Conservation (phyloP, 2,113 vertebrate species). For the Myrmecobius fasciatus region DNA sequence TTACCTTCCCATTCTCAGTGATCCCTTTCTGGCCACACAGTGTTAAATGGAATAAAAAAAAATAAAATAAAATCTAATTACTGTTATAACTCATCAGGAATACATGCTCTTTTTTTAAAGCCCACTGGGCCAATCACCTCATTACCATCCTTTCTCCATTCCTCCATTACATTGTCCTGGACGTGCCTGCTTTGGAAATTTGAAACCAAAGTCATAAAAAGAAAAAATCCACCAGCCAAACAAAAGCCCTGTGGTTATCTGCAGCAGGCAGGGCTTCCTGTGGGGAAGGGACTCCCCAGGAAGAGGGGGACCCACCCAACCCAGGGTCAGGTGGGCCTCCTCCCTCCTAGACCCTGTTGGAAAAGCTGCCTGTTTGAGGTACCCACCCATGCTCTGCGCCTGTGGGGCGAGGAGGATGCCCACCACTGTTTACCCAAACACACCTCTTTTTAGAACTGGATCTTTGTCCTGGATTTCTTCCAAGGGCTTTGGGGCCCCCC, state of each 20-base stretch:
- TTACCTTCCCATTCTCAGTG: background rate
- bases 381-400: background rate
- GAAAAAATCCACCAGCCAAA: constrained; percentile 45
- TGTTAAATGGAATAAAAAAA: background rate
- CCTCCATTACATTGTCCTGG: background rate
- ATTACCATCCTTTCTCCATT: constrained; percentile 17
- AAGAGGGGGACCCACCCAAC: constrained; percentile 57
- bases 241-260: constrained; percentile 54
- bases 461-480: constrained; percentile 20
- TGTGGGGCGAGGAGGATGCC: background rate
- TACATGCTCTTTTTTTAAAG: background rate
- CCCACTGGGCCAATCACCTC: constrained; percentile 20
- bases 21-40: constrained; percentile 33
- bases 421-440: too few species aligned
- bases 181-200: constrained; percentile 69
- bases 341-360: background rate
- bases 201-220: constrained; percentile 60
- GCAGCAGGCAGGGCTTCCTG: constrained; percentile 69
- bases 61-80: constrained; percentile 23
- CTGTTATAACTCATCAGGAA: constrained; percentile 3
- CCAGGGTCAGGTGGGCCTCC: constrained; percentile 34
- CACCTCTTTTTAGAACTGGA: background rate
- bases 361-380: background rate
- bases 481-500: background rate
- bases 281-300: constrained; percentile 48